A percentile compares a stretch with the other conserved stretches of the same genome.
These are phyloP conservation scores for Syrphus vitripennis DNA, from an alignment of 2,888 invertebrate species.

Conservation along the genomic window DNA sequence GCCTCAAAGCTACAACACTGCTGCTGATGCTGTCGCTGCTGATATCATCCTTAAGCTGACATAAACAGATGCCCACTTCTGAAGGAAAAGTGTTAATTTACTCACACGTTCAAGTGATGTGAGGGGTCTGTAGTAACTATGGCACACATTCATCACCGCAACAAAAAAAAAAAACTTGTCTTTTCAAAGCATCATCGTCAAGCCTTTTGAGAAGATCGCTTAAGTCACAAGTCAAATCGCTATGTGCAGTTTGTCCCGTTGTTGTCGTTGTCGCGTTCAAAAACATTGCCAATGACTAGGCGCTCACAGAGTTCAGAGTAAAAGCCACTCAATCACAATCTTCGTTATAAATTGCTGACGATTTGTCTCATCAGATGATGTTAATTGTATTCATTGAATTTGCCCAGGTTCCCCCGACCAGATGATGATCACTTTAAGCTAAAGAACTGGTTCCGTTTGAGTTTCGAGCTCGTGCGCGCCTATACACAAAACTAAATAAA, in stretches of 20 bases:
- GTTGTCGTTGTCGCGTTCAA: no score
- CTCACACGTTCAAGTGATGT: slow-evolving; percentile 45
- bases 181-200: slow-evolving; percentile 24
- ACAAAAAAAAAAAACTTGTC: not conserved
- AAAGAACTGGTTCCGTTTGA: slow-evolving; percentile 48
- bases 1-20: not conserved
- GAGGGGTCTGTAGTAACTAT: not conserved
- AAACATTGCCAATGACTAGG: not conserved
- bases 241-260: not conserved
- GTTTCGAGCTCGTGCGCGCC: not conserved
- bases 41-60: slow-evolving; percentile 23
- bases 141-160: slow-evolving; percentile 44
- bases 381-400: slow-evolving; percentile 54
- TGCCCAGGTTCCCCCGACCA: not conserved
- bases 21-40: not conserved
- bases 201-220: slow-evolving; percentile 31
- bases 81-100: slow-evolving; percentile 49
- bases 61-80: slow-evolving; percentile 55
- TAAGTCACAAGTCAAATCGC: slow-evolving; percentile 21
- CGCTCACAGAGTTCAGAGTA: not conserved
- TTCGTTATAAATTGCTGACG: slow-evolving; percentile 63
- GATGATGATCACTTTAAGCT: slow-evolving; percentile 8
- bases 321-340: slow-evolving; percentile 31
- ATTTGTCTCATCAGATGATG: slow-evolving; percentile 63
- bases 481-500: slow-evolving; percentile 11